Conservation (phyloP, 92 coral and sea anemone genomes). For the Montipora capitata region DNA sequence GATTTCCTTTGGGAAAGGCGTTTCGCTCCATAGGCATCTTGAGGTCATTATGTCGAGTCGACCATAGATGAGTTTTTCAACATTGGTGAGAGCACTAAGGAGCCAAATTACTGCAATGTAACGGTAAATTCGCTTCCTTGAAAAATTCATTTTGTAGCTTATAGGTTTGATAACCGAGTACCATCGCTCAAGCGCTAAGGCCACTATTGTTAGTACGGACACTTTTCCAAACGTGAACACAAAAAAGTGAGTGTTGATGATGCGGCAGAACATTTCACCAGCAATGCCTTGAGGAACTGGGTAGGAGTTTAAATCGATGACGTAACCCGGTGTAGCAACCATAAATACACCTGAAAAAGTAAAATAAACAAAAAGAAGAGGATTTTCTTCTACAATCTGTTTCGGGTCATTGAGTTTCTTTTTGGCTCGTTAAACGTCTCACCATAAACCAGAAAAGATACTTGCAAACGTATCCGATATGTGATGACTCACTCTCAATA, state of each 20-base stretch:
- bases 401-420: too few relatives aligned
- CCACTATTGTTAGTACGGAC: constrained; percentile 76
- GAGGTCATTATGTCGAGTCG: constrained; percentile 38
- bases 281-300: constrained; percentile 62
- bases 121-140: constrained; percentile 45
- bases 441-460: too few relatives aligned
- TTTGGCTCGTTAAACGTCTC: too few relatives aligned
- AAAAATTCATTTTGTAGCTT: constrained; percentile 46
- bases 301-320: constrained; percentile 45
- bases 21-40: constrained; percentile 60
- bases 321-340: constrained; percentile 69
- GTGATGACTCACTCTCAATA: too few relatives aligned
- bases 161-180: constrained; percentile 78
- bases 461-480: too few relatives aligned
- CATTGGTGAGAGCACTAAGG: too few relatives aligned
- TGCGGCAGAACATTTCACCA: constrained; percentile 79
- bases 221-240: constrained; percentile 80
- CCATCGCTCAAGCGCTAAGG: constrained; percentile 91
- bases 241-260: constrained; percentile 84
- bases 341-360: constrained; percentile 39
- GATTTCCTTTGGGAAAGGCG: constrained; percentile 13
- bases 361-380: too few relatives aligned
- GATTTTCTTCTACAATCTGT: too few relatives aligned
- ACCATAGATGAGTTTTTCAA: too few relatives aligned
- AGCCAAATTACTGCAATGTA: constrained; percentile 73